Evolutionary conservation across 2,113 vertebrate genomes (phyloP).

Genomic region (Cebus imitator): DNA sequence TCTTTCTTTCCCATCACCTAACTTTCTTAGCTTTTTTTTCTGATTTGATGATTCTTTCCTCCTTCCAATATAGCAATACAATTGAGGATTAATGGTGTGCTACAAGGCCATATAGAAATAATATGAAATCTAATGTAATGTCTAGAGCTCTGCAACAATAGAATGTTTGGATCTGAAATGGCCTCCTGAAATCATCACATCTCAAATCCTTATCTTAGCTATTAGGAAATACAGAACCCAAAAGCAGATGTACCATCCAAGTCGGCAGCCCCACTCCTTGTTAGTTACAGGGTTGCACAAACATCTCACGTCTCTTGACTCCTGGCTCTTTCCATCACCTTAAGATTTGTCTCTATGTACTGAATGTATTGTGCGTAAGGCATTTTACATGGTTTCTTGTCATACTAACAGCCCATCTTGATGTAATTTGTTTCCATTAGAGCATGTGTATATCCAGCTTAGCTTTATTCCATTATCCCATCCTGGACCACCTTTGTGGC

Average conservation of each 20-base stretch:
- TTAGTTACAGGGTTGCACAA: not conserved
- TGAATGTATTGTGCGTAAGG: not conserved
- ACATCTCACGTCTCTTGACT: not conserved
- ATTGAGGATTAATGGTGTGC: slow-evolving; percentile 14
- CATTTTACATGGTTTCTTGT: not conserved
- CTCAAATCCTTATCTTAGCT: not conserved
- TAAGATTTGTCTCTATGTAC: accelerated
- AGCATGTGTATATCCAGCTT: accelerated
- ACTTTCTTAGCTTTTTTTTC: slow-evolving; percentile 15
- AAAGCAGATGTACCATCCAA: not conserved
- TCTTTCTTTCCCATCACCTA: not conserved
- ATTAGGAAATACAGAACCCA: not conserved
- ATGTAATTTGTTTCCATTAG: not conserved
- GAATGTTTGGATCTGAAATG: not conserved
- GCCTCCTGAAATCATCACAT: not conserved
- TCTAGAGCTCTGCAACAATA: not conserved
- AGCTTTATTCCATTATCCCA: not conserved
- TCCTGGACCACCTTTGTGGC: not conserved
- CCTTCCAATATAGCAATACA: not conserved
- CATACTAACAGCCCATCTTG: not conserved
- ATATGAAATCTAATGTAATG: not conserved
- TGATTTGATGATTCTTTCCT: slow-evolving; percentile 39
- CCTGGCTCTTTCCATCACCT: not conserved
- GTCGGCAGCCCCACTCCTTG: not conserved
- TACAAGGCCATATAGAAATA: not conserved